Evolutionary conservation across 2,113 vertebrate genomes (phyloP).

Genomic region (Bos indicus): DNA sequence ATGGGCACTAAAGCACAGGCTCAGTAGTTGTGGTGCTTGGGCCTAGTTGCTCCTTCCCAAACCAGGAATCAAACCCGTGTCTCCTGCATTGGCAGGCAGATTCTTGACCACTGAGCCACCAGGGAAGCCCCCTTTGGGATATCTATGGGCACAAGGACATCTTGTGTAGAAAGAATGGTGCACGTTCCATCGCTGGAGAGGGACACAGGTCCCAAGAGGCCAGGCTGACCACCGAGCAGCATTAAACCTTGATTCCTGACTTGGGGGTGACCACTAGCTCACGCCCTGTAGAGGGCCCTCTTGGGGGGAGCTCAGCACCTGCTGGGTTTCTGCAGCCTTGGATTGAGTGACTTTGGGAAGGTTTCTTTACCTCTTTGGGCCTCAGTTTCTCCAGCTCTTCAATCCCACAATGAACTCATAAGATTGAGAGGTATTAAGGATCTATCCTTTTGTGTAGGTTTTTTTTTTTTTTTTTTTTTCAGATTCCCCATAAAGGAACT

Average conservation of each 20-base stretch:
- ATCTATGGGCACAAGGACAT: neutral
- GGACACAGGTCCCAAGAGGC: neutral
- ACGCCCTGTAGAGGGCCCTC: accelerated
- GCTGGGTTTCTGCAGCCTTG: neutral
- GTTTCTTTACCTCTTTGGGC: neutral
- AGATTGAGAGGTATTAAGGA: neutral
- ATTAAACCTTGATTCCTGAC: neutral
- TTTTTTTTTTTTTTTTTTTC: too few relatives aligned
- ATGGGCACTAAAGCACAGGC: neutral
- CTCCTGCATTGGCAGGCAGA: neutral
- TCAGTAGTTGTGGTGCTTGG: neutral
- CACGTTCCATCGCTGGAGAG: neutral
- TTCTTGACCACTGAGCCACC: neutral
- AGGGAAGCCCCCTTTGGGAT: neutral
- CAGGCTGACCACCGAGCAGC: neutral
- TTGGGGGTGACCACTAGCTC: neutral
- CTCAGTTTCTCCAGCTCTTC: neutral
- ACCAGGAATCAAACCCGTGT: neutral
- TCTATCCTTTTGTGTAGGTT: neutral
- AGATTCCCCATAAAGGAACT: neutral
- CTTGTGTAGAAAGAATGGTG: neutral
- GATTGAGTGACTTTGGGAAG: neutral
- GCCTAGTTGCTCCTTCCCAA: neutral
- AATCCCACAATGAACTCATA: neutral
- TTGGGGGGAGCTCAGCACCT: neutral